phyloP scores from a whole-genome alignment of 2,113 vertebrate genomes.

The Erythrolamprus reginae region DNA sequence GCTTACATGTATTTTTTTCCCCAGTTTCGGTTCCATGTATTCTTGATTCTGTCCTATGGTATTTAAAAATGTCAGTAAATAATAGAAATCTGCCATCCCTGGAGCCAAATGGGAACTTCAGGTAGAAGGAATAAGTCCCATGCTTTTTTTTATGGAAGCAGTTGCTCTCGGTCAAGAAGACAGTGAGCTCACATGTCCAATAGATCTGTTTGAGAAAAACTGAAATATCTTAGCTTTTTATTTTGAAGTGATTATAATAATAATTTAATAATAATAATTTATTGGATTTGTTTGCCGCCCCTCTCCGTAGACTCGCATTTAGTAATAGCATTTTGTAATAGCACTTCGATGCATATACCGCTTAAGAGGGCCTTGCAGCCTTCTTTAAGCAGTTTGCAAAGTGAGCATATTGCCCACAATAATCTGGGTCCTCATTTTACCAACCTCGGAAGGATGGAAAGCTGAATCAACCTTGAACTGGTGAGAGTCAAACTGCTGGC shows the following conservation, averaged over 20 bases:
- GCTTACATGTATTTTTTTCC: background rate
- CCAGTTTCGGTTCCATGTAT: constrained; percentile 19
- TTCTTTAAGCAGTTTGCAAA: too few species aligned
- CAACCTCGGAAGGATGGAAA: too few species aligned
- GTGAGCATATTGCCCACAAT: too few species aligned
- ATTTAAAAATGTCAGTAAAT: background rate
- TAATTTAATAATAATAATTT: too few species aligned
- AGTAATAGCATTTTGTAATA: too few species aligned
- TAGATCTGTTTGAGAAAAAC: background rate
- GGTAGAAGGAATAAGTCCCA: background rate
- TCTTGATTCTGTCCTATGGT: constrained; percentile 2
- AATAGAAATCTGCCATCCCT: background rate
- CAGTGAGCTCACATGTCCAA: background rate
- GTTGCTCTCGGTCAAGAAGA: background rate
- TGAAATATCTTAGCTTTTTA: background rate
- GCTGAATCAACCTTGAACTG: too few species aligned
- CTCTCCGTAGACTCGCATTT: too few species aligned
- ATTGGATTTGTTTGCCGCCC: too few species aligned
- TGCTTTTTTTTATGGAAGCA: background rate
- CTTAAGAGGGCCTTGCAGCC: too few species aligned
- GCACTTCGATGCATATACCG: too few species aligned
- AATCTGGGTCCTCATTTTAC: too few species aligned
- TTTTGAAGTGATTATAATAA: background rate
- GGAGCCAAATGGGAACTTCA: background rate
- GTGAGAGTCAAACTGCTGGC: too few species aligned